Evolutionary conservation across 2,797 vertebrate genomes (phyloP), one percentile per base, ranked within the genome.

Genomic region (Anguilla anguilla): DNA sequence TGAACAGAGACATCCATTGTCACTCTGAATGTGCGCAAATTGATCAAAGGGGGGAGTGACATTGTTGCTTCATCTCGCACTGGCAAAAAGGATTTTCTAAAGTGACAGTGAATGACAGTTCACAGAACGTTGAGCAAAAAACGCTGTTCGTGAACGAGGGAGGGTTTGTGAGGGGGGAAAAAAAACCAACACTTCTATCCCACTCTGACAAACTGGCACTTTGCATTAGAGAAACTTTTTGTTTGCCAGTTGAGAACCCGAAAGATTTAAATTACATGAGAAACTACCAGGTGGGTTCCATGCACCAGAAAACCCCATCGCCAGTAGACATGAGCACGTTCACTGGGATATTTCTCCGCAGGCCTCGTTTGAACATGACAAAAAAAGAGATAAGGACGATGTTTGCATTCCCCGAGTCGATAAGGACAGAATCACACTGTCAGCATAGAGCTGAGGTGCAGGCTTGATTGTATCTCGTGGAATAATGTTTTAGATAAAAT

Each of bases 381-480:
- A 9, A 79, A 39, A 51, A 59, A 39, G 13, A 85, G 87, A 77
- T 85, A 88, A 85, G 87, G 17, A 51, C 19, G 69, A 88, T 46
- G 87, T 79, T 88, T 85, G 53, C 84, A 53, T 46, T 88, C 85
- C 85, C 87, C 22, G 39, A 59, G 28, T 1, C 57, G 87, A 85
- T 88, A 88, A 85, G 55, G 55, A 84, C 35, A 72, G 64, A 88
- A 85, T 88, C 83, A 77, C 55, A 61, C 83, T 61, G 83, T 84
- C 83, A 85, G 83, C 35, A 46, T 74, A 59, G 49, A 85, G 84
- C 10, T 83, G 74, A 88, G 87, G 85, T 85, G 46, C 19, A 17
- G 25, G 3, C 67, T 79, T 49, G 74, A 86, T 88, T 19, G 17
- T 64, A 88, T 88, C 87, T 77, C 55, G n/a, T 43, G 22, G n/a